Conservation (phyloP, 1,140 invertebrate species). For the Melitaea cinxia region DNA sequence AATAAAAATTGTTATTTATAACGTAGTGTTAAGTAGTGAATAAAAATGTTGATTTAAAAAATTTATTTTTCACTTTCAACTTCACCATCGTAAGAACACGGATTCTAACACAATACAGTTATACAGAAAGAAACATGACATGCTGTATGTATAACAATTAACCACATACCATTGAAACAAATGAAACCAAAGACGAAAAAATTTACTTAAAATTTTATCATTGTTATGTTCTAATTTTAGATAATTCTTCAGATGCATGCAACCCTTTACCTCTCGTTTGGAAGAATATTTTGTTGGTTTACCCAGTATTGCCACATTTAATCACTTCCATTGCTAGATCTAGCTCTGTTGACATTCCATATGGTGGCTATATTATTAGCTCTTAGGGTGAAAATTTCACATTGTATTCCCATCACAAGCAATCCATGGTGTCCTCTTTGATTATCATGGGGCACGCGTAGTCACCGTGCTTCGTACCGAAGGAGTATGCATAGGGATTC, state of each 20-base stretch:
- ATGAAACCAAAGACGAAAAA: too few relatives aligned
- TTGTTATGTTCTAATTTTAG: too few relatives aligned
- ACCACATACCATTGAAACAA: neutral
- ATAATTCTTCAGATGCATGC: too few relatives aligned
- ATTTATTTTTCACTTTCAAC: neutral
- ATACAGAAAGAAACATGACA: too few relatives aligned
- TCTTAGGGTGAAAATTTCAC: neutral
- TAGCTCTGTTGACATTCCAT: too few relatives aligned
- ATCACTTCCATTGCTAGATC: neutral
- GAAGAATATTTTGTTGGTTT: too few relatives aligned
- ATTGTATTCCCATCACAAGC: conserved; percentile 41
- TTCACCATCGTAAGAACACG: neutral
- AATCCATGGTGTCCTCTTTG: conserved; percentile 73
- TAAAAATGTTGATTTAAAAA: conserved; percentile 1
- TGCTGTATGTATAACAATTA: neutral
- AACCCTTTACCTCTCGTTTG: too few relatives aligned
- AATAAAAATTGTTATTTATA: neutral
- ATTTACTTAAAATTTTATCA: too few relatives aligned
- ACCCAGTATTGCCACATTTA: too few relatives aligned
- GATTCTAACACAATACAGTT: neutral
- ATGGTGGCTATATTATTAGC: neutral
- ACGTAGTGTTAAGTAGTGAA: conserved; percentile 5
- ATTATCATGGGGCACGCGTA: conserved; percentile 69
- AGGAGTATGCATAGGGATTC: conserved; percentile 71
- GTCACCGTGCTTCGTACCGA: conserved; percentile 64